Base-by-base conservation (phyloP, 2,888 invertebrate species). In the Cataglyphis cursor region DNA sequence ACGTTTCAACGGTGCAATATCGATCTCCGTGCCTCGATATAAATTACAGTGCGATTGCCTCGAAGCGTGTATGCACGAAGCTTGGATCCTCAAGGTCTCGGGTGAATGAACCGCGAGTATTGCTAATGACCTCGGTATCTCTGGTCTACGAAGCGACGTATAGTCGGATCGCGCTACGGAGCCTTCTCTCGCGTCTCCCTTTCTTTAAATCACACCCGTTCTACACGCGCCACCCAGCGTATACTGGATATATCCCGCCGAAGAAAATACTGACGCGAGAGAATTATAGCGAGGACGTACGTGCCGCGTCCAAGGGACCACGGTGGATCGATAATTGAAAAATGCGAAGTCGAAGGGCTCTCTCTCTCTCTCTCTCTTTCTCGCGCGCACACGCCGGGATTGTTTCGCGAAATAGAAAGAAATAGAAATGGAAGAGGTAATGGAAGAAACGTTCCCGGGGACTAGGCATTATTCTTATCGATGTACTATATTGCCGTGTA, bases 51-150 rank as follows among this genome's bases (percentile, higher is more conserved):
- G 78, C 78, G 31, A 78, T 15, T n/a, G 66, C 76, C 74, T 75
- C 62, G 61, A 51, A 75, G 81, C 51, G 74, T 28, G 28, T 38
- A 51, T 44, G 57, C 41, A 61, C 28, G 5, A 12, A 21, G 61
- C 41, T 28, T 24, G 81, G 41, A 75, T 76, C 62, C 35, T 75
- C 91, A 91, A 91, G 91, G 91, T 91, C 91, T 85, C 88, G 84
- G 91, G 91, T 91, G 91, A 91, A 91, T 72, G 91, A 91, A 91
- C 91, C 85, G 86, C 73, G 76, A 76, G 88, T 84, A 87, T 70
- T 64, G 75, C 81, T 82, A 65, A 65, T 76, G 76, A 57, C 75
- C 72, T 78, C 70, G 78, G 78, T 70, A 80, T 80, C 57, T 18
- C 72, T 70, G 24, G 72, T 80, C 59, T 44, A 72, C 78, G 57